Evolutionary conservation across 2,888 invertebrate genomes (phyloP).

Genomic region (Tenthredo livida): DNA sequence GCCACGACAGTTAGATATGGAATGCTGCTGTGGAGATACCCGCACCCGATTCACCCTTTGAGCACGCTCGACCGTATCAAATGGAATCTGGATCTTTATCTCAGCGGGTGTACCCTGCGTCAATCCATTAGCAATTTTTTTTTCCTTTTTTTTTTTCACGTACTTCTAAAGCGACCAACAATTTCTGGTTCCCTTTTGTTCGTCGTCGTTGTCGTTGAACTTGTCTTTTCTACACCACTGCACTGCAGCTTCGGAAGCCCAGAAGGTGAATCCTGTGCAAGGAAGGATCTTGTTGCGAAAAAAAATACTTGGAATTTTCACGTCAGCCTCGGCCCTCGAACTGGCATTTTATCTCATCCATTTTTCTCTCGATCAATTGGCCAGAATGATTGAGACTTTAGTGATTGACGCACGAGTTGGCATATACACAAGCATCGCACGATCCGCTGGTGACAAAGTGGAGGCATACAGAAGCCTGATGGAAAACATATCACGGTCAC

Average conservation of each 20-base stretch:
- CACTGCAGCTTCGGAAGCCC: background rate
- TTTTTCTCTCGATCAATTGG: conserved; percentile 49
- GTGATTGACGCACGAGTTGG: conserved; percentile 49
- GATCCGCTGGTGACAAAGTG: conserved; percentile 45
- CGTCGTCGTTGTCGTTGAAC: background rate
- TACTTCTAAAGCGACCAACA: background rate
- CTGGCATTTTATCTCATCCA: conserved; percentile 42
- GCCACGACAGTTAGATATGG: conserved; percentile 19
- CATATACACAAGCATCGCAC: conserved; percentile 48
- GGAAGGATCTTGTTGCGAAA: conserved; percentile 24
- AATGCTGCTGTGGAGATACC: conserved; percentile 12
- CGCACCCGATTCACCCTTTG: conserved; percentile 30
- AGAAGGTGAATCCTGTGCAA: conserved; percentile 27
- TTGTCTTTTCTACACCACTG: background rate
- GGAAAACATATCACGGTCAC: conserved; percentile 42
- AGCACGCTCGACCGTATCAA: conserved; percentile 33
- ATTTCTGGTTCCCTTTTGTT: background rate
- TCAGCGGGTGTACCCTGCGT: background rate
- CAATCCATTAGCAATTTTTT: conserved; percentile 12
- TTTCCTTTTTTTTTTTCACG: background rate
- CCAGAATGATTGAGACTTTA: conserved; percentile 49
- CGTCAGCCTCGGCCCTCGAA: background rate
- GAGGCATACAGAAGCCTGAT: conserved; percentile 38
- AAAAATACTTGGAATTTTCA: conserved; percentile 40
- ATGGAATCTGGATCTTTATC: conserved; percentile 38